phyloP scores from a whole-genome alignment of 2,113 vertebrate genomes.

The Lagopus leucura region DNA sequence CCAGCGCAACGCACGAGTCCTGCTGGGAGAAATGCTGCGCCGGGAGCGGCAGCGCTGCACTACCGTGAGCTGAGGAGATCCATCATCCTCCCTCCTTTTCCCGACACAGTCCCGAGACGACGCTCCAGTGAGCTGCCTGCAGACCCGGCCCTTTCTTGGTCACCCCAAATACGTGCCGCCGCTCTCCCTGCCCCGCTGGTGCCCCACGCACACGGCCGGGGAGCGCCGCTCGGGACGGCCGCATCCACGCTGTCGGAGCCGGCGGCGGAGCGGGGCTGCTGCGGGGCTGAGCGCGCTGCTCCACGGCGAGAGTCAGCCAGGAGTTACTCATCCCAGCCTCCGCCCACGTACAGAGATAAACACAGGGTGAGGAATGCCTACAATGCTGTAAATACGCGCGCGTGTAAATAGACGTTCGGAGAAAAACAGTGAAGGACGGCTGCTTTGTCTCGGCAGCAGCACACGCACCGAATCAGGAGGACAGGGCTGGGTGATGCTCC shows the following conservation, averaged over 20 bases:
- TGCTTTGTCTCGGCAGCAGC: constrained; percentile 4
- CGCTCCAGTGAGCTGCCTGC: neutral
- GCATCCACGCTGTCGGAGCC: neutral
- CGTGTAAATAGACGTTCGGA: neutral
- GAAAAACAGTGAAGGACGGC: neutral
- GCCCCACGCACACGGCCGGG: neutral
- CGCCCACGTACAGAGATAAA: no score
- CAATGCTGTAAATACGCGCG: neutral
- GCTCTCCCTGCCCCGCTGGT: neutral
- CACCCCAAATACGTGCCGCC: neutral
- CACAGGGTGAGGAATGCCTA: neutral
- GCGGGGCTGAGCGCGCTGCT: neutral
- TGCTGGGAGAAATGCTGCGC: neutral
- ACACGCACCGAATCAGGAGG: constrained; percentile 27
- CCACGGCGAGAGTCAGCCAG: neutral
- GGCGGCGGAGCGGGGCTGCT: neutral
- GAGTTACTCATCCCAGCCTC: neutral
- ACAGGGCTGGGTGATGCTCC: constrained; percentile 45
- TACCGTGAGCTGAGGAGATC: neutral
- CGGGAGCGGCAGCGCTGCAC: neutral
- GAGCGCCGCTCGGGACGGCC: neutral
- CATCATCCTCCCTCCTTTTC: neutral
- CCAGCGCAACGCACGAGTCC: neutral
- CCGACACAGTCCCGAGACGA: neutral
- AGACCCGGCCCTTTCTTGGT: neutral